These are phyloP conservation scores for Apeira syringaria DNA, from an alignment of 2,888 invertebrate genomes.

Conservation along the genomic window DNA sequence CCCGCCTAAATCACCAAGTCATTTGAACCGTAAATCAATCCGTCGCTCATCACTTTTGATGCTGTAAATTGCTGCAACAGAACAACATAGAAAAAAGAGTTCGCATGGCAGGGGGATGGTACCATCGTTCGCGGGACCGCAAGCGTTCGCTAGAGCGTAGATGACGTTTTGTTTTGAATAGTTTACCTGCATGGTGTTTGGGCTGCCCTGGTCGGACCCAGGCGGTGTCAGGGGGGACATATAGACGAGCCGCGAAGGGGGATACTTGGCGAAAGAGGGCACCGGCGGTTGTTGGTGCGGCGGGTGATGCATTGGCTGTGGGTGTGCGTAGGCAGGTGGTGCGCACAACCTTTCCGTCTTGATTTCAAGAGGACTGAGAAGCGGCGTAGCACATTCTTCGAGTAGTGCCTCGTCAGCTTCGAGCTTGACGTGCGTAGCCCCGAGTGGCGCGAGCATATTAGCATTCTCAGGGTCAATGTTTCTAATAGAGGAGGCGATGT, in stretches of 20 bases:
- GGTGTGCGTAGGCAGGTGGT: constrained; percentile 77
- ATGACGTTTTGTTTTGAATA: neutral
- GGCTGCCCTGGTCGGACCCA: constrained; percentile 94
- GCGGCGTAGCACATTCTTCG: constrained; percentile 86
- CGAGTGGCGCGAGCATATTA: constrained; percentile 90
- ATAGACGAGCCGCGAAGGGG: constrained; percentile 84
- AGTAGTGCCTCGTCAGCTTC: constrained; percentile 86
- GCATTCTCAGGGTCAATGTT: constrained; percentile 96
- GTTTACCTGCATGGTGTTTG: constrained; percentile 85
- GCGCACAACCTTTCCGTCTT: constrained; percentile 89
- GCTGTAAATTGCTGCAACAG: constrained; percentile 38
- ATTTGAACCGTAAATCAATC: constrained; percentile 35
- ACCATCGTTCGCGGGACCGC: constrained; percentile 58
- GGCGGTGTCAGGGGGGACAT: constrained; percentile 94
- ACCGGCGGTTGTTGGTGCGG: constrained; percentile 63
- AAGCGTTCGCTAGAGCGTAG: constrained; percentile 54
- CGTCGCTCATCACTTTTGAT: constrained; percentile 26
- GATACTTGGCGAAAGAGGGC: constrained; percentile 70
- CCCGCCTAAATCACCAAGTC: constrained; percentile 32
- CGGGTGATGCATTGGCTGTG: constrained; percentile 56
- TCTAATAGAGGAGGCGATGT: constrained; percentile 94
- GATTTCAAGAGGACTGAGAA: constrained; percentile 91
- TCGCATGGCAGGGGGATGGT: constrained; percentile 70
- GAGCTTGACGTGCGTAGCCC: constrained; percentile 89
- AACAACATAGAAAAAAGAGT: constrained; percentile 32